Percentiles rank a stretch among this genome's conserved stretches.
Evolutionary conservation across 2,113 vertebrate species (phyloP).

Genomic region (Lynx canadensis): DNA sequence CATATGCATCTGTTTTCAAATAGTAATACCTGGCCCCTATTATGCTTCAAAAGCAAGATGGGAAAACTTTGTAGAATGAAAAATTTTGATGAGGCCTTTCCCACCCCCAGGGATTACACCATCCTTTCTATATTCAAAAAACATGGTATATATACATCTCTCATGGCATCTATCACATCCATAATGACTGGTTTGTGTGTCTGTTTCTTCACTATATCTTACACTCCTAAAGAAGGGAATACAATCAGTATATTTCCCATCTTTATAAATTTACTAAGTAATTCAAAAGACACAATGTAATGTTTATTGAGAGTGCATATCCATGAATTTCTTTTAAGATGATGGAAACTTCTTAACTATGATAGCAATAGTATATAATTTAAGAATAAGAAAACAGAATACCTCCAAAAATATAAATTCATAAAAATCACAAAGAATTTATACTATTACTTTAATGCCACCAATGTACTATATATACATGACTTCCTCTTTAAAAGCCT

Average conservation of each 20-base stretch:
- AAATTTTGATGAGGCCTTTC: not conserved
- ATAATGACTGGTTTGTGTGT: not conserved
- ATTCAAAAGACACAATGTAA: not conserved
- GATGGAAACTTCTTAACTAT: not conserved
- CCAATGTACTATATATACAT: not conserved
- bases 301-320: not conserved
- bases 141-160: not conserved
- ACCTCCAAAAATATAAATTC: slow-evolving; percentile 23
- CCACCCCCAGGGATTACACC: not conserved
- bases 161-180: not conserved
- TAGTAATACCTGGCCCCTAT: not conserved
- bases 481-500: not conserved
- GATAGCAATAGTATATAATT: not conserved
- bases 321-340: not conserved
- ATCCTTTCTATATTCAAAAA: not conserved
- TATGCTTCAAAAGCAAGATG: not conserved
- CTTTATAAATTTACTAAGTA: not conserved
- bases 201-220: not conserved
- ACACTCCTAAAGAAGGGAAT: not conserved
- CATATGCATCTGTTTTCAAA: not conserved
- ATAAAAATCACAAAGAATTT: not conserved
- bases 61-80: not conserved
- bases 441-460: slow-evolving; percentile 29
- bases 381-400: not conserved
- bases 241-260: not conserved